Conservation (phyloP, 2,113 vertebrate genomes). For the Forbesichthys papilliferus region DNA sequence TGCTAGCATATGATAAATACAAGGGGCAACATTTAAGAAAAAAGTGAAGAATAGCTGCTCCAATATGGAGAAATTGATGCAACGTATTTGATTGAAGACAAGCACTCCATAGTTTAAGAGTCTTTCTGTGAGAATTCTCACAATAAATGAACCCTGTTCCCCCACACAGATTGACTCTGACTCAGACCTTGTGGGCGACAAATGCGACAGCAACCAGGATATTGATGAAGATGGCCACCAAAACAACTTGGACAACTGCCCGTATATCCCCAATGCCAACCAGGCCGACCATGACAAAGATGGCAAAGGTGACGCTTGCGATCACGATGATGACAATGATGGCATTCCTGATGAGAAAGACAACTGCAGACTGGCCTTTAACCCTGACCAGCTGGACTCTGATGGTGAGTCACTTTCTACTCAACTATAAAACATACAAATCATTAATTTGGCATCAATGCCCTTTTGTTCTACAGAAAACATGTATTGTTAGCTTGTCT, state of each 20-base stretch:
- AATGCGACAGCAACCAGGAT: constrained; percentile 97
- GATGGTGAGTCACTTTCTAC: constrained; percentile 82
- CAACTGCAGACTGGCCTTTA: constrained; percentile 91
- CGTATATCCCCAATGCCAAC: constrained; percentile 97
- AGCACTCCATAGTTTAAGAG: constrained; percentile 19
- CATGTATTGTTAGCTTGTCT: not conserved
- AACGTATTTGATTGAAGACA: constrained; percentile 28
- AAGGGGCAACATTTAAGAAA: constrained; percentile 42
- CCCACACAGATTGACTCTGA: constrained; percentile 87
- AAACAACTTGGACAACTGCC: constrained; percentile 98
- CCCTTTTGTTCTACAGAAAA: not conserved
- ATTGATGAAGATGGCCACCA: constrained; percentile 98
- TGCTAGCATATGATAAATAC: constrained; percentile 51
- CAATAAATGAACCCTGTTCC: constrained; percentile 54
- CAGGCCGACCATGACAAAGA: constrained; percentile 98
- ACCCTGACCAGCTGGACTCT: constrained; percentile 92
- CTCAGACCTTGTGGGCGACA: constrained; percentile 93
- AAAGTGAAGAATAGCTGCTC: constrained; percentile 15
- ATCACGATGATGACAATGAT: constrained; percentile 99
- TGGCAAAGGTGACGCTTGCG: constrained; percentile 96
- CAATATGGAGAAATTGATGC: constrained; percentile 38
- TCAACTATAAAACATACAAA: not conserved
- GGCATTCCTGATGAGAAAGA: constrained; percentile 97
- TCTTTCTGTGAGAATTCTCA: constrained; percentile 29
- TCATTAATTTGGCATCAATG: not conserved